Conservation (phyloP, 1,140 invertebrate genomes). For the Drosophila melanica region DNA sequence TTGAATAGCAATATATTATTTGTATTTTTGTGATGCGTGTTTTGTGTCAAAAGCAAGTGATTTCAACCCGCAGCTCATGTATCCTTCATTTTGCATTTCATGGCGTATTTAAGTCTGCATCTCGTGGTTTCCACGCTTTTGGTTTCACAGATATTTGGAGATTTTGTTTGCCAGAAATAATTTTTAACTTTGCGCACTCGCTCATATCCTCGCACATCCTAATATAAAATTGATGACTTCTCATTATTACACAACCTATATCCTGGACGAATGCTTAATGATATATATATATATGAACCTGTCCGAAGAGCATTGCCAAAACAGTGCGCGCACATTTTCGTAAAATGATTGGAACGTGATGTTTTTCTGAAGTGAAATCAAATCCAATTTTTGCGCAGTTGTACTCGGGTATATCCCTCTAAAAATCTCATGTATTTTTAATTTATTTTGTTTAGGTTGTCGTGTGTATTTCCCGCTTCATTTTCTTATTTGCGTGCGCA, state of each 20-base stretch:
- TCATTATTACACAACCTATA: conserved; percentile 45
- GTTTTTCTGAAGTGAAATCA: not conserved
- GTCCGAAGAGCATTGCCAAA: not conserved
- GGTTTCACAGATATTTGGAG: not conserved
- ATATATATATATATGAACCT: conserved; percentile 1
- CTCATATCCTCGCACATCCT: conserved; percentile 42
- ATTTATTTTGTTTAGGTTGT: not conserved
- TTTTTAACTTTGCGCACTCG: conserved; percentile 58
- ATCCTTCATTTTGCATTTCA: conserved; percentile 17
- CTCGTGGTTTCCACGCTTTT: not conserved
- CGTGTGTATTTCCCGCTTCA: not conserved
- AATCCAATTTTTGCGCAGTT: not conserved
- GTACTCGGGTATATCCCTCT: not conserved
- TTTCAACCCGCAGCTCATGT: conserved; percentile 1
- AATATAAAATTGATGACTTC: conserved; percentile 67
- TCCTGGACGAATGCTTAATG: conserved; percentile 17
- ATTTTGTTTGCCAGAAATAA: conserved; percentile 18
- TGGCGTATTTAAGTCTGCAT: not conserved
- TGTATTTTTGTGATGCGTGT: conserved; percentile 32
- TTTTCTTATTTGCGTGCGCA: not conserved
- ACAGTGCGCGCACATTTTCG: not conserved
- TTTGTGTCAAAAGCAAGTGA: conserved; percentile 24
- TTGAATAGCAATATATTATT: conserved; percentile 43
- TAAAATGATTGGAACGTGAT: not conserved
- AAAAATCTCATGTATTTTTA: conserved; percentile 1